Evolutionary conservation across 2,888 invertebrate species (phyloP).

Genomic region (Plagodis dolabraria): DNA sequence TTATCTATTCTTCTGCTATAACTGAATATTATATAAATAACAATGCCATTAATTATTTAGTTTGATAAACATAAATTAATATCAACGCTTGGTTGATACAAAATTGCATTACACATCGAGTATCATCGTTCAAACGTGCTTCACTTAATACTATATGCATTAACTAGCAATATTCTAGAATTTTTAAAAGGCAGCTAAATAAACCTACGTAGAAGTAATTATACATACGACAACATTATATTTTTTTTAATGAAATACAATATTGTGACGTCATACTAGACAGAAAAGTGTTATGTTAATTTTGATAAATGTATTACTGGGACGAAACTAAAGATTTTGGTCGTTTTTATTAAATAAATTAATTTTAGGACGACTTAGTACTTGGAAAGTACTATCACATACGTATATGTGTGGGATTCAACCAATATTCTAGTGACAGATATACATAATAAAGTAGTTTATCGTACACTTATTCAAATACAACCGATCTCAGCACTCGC

Average conservation of each 20-base stretch:
- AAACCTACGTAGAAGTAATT: constrained; percentile 11
- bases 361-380: neutral
- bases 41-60: constrained; percentile 17
- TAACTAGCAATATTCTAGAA: constrained; percentile 30
- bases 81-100: constrained; percentile 22
- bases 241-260: constrained; percentile 3
- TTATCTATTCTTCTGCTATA: constrained; percentile 1
- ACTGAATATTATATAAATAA: constrained; percentile 12
- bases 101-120: constrained; percentile 30
- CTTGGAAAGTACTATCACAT: too few relatives aligned
- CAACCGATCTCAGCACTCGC: constrained; percentile 1
- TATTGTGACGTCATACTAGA: constrained; percentile 8
- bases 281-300: neutral
- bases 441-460: constrained; percentile 5
- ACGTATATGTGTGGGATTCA: too few relatives aligned
- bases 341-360: neutral
- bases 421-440: too few relatives aligned
- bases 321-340: too few relatives aligned
- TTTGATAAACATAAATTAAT: constrained; percentile 8
- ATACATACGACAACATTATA: constrained; percentile 5
- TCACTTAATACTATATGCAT: constrained; percentile 21
- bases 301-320: neutral
- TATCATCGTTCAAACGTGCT: constrained; percentile 20
- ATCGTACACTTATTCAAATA: constrained; percentile 1
- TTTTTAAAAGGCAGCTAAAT: constrained; percentile 13